Evolutionary conservation across 2,113 vertebrate genomes (phyloP).

Genomic region (Struthidea cinerea): DNA sequence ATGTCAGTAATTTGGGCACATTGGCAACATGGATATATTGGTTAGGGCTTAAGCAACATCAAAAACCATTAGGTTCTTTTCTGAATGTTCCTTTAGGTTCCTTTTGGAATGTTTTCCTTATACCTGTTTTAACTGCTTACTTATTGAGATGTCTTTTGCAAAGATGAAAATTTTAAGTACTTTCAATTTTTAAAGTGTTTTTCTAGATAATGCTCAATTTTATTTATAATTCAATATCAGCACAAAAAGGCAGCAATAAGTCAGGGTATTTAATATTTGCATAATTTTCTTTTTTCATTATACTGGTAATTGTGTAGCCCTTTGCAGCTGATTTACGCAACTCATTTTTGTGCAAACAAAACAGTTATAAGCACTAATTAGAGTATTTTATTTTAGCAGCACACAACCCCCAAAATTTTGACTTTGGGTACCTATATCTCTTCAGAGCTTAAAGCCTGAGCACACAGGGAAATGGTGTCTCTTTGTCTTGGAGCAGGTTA

Average conservation of each 20-base stretch:
- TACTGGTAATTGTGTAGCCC: not conserved
- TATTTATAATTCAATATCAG: slow-evolving; percentile 13
- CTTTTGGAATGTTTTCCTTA: not conserved
- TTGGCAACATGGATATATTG: not conserved
- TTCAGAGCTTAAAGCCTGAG: not conserved
- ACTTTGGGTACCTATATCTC: not conserved
- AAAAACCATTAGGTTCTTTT: not conserved
- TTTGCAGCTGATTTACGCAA: slow-evolving; percentile 30
- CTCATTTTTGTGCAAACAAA: slow-evolving; percentile 2
- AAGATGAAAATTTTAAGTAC: not conserved
- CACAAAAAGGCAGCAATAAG: not conserved
- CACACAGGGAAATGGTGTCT: not conserved
- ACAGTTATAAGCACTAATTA: not conserved
- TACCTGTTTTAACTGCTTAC: not conserved
- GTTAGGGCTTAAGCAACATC: not conserved
- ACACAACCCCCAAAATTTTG: not conserved
- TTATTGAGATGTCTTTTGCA: not conserved
- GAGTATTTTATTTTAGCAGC: slow-evolving; percentile 10
- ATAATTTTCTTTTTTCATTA: slow-evolving; percentile 16
- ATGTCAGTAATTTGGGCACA: not conserved
- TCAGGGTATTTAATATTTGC: not conserved
- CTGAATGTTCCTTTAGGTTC: not conserved
- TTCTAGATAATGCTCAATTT: slow-evolving; percentile 7
- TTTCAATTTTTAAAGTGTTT: not conserved
- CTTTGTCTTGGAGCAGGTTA: not conserved